Evolutionary conservation across 1,140 invertebrate genomes (phyloP).

Genomic region (Rhopalosiphum padi): DNA sequence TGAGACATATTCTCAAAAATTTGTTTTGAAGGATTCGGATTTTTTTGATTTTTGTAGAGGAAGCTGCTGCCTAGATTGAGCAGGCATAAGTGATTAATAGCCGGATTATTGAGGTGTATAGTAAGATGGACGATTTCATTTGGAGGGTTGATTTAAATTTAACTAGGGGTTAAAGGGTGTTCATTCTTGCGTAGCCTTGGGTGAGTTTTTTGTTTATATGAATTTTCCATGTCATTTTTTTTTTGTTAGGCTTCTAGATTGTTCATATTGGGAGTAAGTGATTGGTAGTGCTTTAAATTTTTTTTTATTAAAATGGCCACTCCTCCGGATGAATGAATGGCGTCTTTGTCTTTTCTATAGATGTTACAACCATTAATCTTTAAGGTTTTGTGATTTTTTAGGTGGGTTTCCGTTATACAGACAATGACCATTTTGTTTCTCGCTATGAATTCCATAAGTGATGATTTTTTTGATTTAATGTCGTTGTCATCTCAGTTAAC

Average conservation of each 20-base stretch:
- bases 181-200: too few relatives aligned
- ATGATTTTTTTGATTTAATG: not conserved
- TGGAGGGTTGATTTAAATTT: too few relatives aligned
- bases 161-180: too few relatives aligned
- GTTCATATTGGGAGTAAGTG: not conserved
- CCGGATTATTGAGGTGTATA: too few relatives aligned
- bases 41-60: too few relatives aligned
- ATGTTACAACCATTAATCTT: not conserved
- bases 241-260: not conserved
- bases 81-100: too few relatives aligned
- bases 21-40: too few relatives aligned
- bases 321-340: not conserved
- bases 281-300: not conserved
- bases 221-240: too few relatives aligned
- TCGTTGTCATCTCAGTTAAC: conserved; percentile 17
- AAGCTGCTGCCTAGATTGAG: too few relatives aligned
- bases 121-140: too few relatives aligned
- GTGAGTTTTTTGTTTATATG: too few relatives aligned
- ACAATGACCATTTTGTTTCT: conserved; percentile 7
- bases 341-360: not conserved
- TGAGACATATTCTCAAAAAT: too few relatives aligned
- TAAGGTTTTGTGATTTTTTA: not conserved
- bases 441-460: not conserved
- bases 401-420: conserved; percentile 41
- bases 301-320: conserved; percentile 6